phyloP scores from a whole-genome alignment of 2,888 invertebrate species.

The Sussaba pulchella region DNA sequence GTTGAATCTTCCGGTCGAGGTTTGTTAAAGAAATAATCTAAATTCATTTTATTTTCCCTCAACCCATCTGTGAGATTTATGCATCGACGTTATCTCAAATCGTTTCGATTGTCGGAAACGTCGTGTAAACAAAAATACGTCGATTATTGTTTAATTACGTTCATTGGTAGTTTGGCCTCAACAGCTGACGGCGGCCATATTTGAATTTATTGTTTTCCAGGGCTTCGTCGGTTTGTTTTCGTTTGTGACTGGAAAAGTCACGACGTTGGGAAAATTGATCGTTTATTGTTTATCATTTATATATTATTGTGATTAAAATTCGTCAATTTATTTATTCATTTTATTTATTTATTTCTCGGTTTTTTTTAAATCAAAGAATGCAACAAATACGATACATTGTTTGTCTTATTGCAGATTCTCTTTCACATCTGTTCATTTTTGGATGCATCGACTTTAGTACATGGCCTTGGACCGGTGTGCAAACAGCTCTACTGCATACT shows the following conservation, averaged over 20 bases:
- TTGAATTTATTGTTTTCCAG: conserved; percentile 46
- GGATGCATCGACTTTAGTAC: conserved; percentile 86
- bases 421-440: conserved; percentile 87
- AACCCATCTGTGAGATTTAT: neutral
- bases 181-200: conserved; percentile 65
- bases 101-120: neutral
- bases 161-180: neutral
- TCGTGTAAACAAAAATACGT: conserved; percentile 3
- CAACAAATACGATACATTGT: neutral
- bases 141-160: conserved; percentile 16
- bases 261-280: too few species aligned
- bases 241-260: neutral
- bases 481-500: conserved; percentile 86
- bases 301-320: neutral
- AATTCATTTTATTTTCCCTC: neutral
- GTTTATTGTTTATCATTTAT: too few species aligned
- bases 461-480: conserved; percentile 86
- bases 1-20: conserved; percentile 79
- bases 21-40: conserved; percentile 64
- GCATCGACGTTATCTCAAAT: neutral
- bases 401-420: conserved; percentile 85
- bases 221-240: neutral
- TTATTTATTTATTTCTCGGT: too few species aligned
- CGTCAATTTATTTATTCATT: too few species aligned
- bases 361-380: neutral